Evolutionary conservation across 2,888 invertebrate species (phyloP), one percentile per base, ranked within the genome.

Genomic region (Trichopoda pennipes): DNA sequence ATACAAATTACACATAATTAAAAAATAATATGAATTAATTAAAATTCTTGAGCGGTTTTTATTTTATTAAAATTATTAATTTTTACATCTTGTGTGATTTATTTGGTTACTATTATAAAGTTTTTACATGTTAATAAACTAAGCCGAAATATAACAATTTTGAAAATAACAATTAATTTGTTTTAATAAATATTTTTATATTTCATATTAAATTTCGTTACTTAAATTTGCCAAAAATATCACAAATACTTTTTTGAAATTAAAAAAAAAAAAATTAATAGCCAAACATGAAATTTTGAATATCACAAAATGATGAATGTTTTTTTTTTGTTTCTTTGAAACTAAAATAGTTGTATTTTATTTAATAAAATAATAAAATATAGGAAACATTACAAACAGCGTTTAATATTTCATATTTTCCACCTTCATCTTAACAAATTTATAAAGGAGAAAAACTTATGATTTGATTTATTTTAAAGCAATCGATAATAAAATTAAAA

Each of bases 301-400:
- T 88, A 90, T 90, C 90, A 90, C 90, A 89, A 90, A 90, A 89
- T 89, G 88, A 87, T 86, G 86, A 88, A 90, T 88, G 88, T 86
- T 86, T 86, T 81, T 56, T 85, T 83, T 69, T 82, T 75, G 47
- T n/a, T 64, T 72, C 70, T 63, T n/a, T 21, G 66, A 72, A 44
- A 49, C 4, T 14, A 21, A 69, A 60, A 32, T 47, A 58, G 12
- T 56, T 47, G 38, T 32, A 55, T 35, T 61, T 53, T 66, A 38
- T 60, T 49, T 55, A 66, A 75, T 32, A 81, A 60, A 66, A 75
- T 55, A 66, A 75, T 32, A 81, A 60, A 66, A 75, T 75, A 75
- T 82, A 82, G 74, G 81, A 82, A 82, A 75, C 82, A 70, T 80
- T 81, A 68, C 60, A 47, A 81, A 68, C 38, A 83, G 78, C 70